Percentiles rank a stretch among this genome's conserved stretches.
Conservation (phyloP, 1,140 invertebrate species). For the Physella acuta region DNA sequence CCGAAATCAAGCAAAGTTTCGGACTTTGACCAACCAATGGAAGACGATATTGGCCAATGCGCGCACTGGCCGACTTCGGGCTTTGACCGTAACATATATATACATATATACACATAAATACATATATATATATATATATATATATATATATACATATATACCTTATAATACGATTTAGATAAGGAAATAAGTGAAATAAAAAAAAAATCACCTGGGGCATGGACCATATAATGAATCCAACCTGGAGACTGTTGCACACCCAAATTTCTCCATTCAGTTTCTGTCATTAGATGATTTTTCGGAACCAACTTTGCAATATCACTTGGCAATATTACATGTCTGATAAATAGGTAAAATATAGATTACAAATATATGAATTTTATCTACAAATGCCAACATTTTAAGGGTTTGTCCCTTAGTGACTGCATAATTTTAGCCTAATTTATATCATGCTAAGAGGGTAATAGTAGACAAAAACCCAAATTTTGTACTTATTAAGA, state of each 20-base stretch:
- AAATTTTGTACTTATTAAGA: too few relatives aligned
- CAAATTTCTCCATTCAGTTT: conserved; percentile 92
- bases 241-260: conserved; percentile 92
- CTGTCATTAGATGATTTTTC: conserved; percentile 89
- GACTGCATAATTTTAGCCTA: too few relatives aligned
- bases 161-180: not conserved
- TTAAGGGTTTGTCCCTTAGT: not conserved
- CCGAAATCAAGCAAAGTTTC: too few relatives aligned
- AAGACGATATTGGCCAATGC: too few relatives aligned
- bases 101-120: too few relatives aligned
- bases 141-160: not conserved
- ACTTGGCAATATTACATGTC: conserved; percentile 87
- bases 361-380: not conserved
- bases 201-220: conserved; percentile 68
- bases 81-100: too few relatives aligned
- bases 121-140: not conserved
- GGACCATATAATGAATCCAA: conserved; percentile 96
- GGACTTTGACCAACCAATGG: too few relatives aligned
- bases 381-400: not conserved
- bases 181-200: not conserved
- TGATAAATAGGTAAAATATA: conserved; percentile 56
- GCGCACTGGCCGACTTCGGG: too few relatives aligned
- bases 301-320: conserved; percentile 84
- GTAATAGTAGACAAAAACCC: too few relatives aligned
- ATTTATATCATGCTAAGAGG: too few relatives aligned